A percentile compares a stretch with the other conserved stretches of the same genome.
These are phyloP conservation scores for Scaptomyza polygonia DNA, from an alignment of 2,888 invertebrate genomes.

Conservation along the genomic window DNA sequence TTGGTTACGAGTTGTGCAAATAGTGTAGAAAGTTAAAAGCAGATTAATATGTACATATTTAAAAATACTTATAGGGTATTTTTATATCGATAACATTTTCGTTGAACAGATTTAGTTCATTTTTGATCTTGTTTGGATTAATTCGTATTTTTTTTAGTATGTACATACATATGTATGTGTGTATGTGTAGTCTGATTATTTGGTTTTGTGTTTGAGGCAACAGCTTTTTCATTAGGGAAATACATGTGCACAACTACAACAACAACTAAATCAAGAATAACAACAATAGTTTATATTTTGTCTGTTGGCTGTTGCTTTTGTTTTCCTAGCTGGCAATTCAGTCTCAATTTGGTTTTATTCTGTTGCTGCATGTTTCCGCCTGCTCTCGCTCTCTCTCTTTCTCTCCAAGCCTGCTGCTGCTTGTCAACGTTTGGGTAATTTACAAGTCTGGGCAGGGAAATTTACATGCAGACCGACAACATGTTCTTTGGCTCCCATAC, in stretches of 20 bases:
- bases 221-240: slow-evolving; percentile 68
- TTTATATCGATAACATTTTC: not conserved
- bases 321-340: slow-evolving; percentile 63
- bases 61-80: slow-evolving; percentile 15
- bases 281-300: slow-evolving; percentile 52
- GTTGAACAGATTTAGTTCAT: slow-evolving; percentile 1
- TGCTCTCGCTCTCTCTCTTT: not conserved
- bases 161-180: too few species aligned
- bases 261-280: slow-evolving; percentile 16
- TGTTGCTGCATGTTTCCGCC: slow-evolving; percentile 11
- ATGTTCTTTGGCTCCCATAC: slow-evolving; percentile 32
- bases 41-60: too few species aligned
- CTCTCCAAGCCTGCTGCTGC: slow-evolving; percentile 23
- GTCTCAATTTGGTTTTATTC: slow-evolving; percentile 53
- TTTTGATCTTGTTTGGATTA: slow-evolving; percentile 42
- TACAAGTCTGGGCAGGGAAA: slow-evolving; percentile 66
- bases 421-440: slow-evolving; percentile 59
- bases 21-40: not conserved
- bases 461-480: slow-evolving; percentile 58
- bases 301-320: slow-evolving; percentile 45
- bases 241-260: slow-evolving; percentile 45
- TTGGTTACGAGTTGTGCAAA: slow-evolving; percentile 4
- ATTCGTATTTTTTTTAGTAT: slow-evolving; percentile 1
- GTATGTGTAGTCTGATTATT: slow-evolving; percentile 58
- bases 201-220: slow-evolving; percentile 50